Evolutionary conservation across 1,140 invertebrate species (phyloP).

Genomic region (Sesamia nonagrioides): DNA sequence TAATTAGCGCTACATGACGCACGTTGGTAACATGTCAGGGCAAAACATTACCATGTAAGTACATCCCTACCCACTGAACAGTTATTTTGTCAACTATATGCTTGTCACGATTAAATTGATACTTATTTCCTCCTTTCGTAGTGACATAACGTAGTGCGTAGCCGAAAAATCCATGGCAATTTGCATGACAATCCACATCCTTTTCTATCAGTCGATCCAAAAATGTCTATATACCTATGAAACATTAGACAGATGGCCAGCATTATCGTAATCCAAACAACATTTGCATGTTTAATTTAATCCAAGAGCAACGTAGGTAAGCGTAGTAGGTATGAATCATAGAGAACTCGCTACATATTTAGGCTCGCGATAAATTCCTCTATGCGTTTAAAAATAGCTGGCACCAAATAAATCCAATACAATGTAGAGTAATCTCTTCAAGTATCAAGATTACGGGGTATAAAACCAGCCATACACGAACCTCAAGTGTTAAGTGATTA

Average conservation of each 20-base stretch:
- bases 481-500: conserved; percentile 82
- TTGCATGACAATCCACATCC: neutral
- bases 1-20: too few relatives aligned
- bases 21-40: too few relatives aligned
- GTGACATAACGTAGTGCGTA: neutral
- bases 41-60: too few relatives aligned
- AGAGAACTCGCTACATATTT: conserved; percentile 4
- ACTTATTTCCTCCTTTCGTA: neutral
- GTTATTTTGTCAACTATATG: neutral
- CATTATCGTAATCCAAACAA: conserved; percentile 25
- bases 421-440: conserved; percentile 48
- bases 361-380: conserved; percentile 42
- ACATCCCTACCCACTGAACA: too few relatives aligned
- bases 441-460: conserved; percentile 58
- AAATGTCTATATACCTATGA: neutral
- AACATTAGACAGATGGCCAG: conserved; percentile 1
- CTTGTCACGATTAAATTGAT: neutral
- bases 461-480: conserved; percentile 70
- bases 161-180: neutral
- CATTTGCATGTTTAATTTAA: conserved; percentile 29
- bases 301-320: conserved; percentile 8
- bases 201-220: neutral
- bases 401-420: conserved; percentile 48
- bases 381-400: conserved; percentile 53
- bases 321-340: conserved; percentile 42